A percentile compares a stretch with the other conserved stretches of the same genome.
Conservation (phyloP, 1,140 invertebrate species). For the Scylla paramamosain region DNA sequence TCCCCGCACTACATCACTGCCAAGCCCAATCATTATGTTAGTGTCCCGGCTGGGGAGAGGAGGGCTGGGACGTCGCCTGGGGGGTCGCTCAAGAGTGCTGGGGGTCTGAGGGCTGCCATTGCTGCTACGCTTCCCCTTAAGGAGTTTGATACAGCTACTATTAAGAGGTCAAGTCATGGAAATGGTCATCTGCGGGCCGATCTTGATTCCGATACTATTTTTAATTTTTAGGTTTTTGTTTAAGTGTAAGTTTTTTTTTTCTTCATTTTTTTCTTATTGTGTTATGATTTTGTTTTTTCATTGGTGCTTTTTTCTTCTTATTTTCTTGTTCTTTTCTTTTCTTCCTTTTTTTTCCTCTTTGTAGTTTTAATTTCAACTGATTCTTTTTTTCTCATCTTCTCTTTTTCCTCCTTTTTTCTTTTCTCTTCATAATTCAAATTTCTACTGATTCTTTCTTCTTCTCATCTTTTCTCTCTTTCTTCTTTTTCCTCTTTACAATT, state of each 20-base stretch:
- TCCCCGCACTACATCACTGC: slow-evolving; percentile 86
- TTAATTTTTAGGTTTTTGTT: slow-evolving; percentile 67
- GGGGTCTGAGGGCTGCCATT: slow-evolving; percentile 79
- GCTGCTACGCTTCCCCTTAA: slow-evolving; percentile 75
- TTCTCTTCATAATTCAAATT: background rate
- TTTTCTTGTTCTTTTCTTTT: too few species aligned
- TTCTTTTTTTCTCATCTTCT: too few species aligned
- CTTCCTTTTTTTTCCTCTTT: too few species aligned
- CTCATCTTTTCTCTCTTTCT: background rate
- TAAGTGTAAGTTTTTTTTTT: too few species aligned
- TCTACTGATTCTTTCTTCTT: too few species aligned
- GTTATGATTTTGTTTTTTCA: too few species aligned
- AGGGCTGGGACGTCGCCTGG: slow-evolving; percentile 76
- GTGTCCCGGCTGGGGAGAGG: slow-evolving; percentile 80
- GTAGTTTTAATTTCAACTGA: too few species aligned
- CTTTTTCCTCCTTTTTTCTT: background rate
- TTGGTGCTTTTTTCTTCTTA: too few species aligned
- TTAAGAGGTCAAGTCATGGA: slow-evolving; percentile 88
- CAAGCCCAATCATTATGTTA: slow-evolving; percentile 77
- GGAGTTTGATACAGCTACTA: slow-evolving; percentile 89
- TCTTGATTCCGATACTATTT: slow-evolving; percentile 82
- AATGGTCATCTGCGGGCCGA: slow-evolving; percentile 83
- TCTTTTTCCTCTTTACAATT: background rate
- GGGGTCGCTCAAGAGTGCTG: slow-evolving; percentile 73
- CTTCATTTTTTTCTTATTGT: too few species aligned